A percentile compares a stretch with the other conserved stretches of the same genome.
phyloP scores from a whole-genome alignment of 2,113 vertebrate species.

The Ranitomeya imitator region DNA sequence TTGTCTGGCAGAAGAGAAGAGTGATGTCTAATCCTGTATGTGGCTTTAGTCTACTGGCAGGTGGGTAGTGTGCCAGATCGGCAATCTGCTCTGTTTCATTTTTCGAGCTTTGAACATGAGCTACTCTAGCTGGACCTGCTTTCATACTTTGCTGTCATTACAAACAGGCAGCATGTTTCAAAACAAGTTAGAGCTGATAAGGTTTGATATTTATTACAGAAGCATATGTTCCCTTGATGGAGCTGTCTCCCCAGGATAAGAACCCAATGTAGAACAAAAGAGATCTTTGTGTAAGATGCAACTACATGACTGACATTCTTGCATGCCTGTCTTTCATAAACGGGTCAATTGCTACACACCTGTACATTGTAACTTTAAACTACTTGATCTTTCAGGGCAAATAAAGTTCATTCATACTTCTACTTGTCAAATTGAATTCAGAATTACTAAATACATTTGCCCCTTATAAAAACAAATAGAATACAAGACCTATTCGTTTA shows the following conservation, averaged over 20 bases:
- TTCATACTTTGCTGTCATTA: constrained; percentile 63
- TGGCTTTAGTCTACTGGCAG: constrained; percentile 61
- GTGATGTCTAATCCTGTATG: constrained; percentile 38
- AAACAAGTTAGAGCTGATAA: constrained; percentile 65
- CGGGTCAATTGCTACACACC: constrained; percentile 67
- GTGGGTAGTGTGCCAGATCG: constrained; percentile 68
- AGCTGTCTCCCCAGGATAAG: constrained; percentile 61
- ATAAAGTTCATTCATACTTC: constrained; percentile 42
- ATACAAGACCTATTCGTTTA: neutral
- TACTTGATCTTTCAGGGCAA: constrained; percentile 36
- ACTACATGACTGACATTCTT: constrained; percentile 73
- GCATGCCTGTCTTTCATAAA: constrained; percentile 70
- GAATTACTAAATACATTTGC: neutral
- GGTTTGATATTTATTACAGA: constrained; percentile 69
- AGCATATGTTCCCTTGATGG: constrained; percentile 69
- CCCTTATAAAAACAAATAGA: neutral
- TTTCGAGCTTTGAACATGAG: constrained; percentile 62
- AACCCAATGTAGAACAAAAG: constrained; percentile 72
- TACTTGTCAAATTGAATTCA: neutral
- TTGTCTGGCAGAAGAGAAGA: constrained; percentile 28
- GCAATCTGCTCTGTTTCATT: constrained; percentile 61
- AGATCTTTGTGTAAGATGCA: constrained; percentile 77
- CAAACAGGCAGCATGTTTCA: constrained; percentile 63
- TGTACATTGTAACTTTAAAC: constrained; percentile 72
- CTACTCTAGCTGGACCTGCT: constrained; percentile 42